Percentiles rank a stretch among this genome's conserved stretches.
These are phyloP conservation scores for Oxygymnocypris stewartii DNA, from an alignment of 2,113 vertebrate species.

Conservation along the genomic window DNA sequence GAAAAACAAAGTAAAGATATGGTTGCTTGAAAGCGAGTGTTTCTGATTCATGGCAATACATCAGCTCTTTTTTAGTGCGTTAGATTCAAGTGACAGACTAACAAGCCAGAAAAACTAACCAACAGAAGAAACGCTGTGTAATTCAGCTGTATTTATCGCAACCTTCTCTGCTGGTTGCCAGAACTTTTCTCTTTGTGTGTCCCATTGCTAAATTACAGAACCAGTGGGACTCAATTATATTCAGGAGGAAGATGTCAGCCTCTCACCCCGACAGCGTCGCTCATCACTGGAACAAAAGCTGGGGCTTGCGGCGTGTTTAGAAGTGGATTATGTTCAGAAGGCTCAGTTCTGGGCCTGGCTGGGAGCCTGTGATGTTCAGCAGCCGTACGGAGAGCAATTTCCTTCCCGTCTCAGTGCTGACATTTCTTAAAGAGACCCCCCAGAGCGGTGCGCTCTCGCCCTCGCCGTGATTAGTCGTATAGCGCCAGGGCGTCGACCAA, in stretches of 20 bases:
- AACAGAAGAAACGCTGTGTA: background rate
- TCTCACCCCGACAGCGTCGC: background rate
- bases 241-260: constrained; percentile 28
- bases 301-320: constrained; percentile 29
- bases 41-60: constrained; percentile 1
- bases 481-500: background rate
- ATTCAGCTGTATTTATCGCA: constrained; percentile 28
- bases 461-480: constrained; percentile 51
- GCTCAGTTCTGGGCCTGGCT: constrained; percentile 50
- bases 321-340: constrained; percentile 48
- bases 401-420: constrained; percentile 52
- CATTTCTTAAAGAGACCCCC: constrained; percentile 60
- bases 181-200: constrained; percentile 34
- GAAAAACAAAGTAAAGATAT: background rate
- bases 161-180: constrained; percentile 21
- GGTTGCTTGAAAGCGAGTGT: background rate
- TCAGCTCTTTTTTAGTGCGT: background rate
- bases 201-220: constrained; percentile 47
- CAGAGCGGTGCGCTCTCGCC: constrained; percentile 38
- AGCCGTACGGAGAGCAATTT: constrained; percentile 58
- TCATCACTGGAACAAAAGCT: constrained; percentile 49
- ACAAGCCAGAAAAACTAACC: background rate
- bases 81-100: constrained; percentile 13
- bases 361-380: constrained; percentile 46
- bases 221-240: constrained; percentile 54